These are phyloP conservation scores for Myopa testacea DNA, from an alignment of 2,888 invertebrate genomes.

Conservation along the genomic window DNA sequence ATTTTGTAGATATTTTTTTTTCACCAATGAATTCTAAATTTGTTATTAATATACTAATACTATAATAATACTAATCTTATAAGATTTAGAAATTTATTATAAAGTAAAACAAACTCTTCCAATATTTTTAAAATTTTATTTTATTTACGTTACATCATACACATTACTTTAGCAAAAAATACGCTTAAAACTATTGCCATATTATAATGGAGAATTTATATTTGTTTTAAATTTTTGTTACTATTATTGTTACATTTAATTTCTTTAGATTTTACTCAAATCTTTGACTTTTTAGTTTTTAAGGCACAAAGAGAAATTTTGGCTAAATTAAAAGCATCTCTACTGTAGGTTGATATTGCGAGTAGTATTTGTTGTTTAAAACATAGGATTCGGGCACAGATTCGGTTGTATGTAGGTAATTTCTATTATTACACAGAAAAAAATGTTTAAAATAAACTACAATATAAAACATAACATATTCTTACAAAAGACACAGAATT, in stretches of 20 bases:
- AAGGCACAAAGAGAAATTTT: constrained; percentile 30
- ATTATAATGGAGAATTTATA: constrained; percentile 30
- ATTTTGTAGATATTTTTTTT: too few relatives aligned
- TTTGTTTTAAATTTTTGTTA: neutral
- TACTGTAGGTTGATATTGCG: constrained; percentile 11
- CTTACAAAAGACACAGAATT: constrained; percentile 33
- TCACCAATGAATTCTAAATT: neutral
- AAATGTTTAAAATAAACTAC: constrained; percentile 43
- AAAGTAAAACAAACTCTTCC: neutral
- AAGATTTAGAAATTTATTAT: constrained; percentile 21
- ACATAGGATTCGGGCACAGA: constrained; percentile 6
- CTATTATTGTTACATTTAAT: neutral
- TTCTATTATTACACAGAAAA: neutral
- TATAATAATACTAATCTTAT: too few relatives aligned
- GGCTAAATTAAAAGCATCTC: constrained; percentile 3
- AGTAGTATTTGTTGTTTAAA: constrained; percentile 14
- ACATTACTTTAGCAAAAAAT: constrained; percentile 43
- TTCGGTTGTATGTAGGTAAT: neutral
- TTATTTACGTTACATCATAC: constrained; percentile 41
- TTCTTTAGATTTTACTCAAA: neutral
- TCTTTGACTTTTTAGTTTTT: constrained; percentile 27
- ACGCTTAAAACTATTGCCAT: constrained; percentile 41
- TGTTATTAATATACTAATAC: constrained; percentile 40
- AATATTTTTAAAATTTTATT: constrained; percentile 30
- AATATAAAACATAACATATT: constrained; percentile 45